Evolutionary conservation across 2,888 invertebrate genomes (phyloP).

Genomic region (Pristionchus maxplancki): DNA sequence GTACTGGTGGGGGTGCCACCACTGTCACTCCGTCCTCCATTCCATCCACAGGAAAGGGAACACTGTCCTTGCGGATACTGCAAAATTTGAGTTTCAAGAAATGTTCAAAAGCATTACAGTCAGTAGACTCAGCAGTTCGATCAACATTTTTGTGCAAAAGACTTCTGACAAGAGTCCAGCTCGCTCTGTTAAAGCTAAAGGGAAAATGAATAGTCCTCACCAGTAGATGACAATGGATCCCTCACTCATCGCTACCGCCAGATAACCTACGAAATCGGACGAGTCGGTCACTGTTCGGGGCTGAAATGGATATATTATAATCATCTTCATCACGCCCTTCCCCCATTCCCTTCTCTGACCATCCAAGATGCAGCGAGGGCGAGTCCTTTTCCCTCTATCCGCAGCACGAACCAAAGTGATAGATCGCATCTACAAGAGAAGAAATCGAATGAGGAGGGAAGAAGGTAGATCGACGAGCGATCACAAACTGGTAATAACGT

Average conservation of each 20-base stretch:
- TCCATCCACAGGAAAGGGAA: neutral
- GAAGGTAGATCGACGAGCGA: neutral
- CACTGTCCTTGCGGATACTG: constrained; percentile 28
- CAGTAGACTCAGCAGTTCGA: neutral
- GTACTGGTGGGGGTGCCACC: neutral
- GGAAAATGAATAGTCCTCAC: neutral
- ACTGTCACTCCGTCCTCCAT: neutral
- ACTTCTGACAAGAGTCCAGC: neutral
- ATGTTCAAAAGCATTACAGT: neutral
- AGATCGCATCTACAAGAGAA: neutral
- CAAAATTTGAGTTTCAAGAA: neutral
- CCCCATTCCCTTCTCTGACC: neutral
- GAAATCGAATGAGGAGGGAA: neutral
- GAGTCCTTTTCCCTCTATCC: neutral
- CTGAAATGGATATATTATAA: neutral
- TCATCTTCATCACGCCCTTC: too few relatives aligned
- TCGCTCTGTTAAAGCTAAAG: too few relatives aligned
- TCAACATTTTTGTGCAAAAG: too few relatives aligned
- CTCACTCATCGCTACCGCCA: constrained; percentile 26
- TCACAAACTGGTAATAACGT: too few relatives aligned
- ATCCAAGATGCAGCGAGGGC: constrained; percentile 27
- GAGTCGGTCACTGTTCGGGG: neutral
- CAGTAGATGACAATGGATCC: constrained; percentile 39
- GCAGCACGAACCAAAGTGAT: constrained; percentile 21
- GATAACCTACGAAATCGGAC: neutral